Conservation (phyloP, 2,113 vertebrate species). For the Chaetodon auriga region DNA sequence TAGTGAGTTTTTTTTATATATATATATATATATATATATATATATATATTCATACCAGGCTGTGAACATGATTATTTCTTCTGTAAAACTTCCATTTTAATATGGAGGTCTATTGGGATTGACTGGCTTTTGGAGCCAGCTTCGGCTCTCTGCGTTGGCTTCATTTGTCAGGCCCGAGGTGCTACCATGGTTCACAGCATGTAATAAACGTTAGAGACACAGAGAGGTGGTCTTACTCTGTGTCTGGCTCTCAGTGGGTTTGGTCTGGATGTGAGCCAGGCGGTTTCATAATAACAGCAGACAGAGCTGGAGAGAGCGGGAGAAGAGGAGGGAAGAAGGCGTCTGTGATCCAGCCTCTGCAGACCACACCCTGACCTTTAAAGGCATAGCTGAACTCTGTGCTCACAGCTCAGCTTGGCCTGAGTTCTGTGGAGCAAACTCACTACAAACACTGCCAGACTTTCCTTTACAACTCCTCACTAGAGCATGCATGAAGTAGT, state of each 20-base stretch:
- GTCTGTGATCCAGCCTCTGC: neutral
- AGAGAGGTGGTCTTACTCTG: neutral
- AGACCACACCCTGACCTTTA: conserved; percentile 60
- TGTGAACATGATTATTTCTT: no score
- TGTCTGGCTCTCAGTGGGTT: conserved; percentile 31
- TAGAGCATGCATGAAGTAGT: neutral
- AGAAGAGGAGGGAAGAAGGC: neutral
- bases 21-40: no score
- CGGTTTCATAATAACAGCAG: conserved; percentile 65
- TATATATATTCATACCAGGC: no score
- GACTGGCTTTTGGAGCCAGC: no score
- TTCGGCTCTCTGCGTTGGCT: no score
- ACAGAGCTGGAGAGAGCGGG: conserved; percentile 1
- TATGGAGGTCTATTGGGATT: no score
- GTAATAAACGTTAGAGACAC: conserved; percentile 15
- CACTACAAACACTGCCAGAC: conserved; percentile 8
- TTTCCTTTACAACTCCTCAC: conserved; percentile 19
- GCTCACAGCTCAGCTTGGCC: conserved; percentile 27
- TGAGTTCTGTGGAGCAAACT: conserved; percentile 9
- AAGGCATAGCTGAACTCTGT: conserved; percentile 39
- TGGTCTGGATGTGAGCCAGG: conserved; percentile 46
- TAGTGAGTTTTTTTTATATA: no score
- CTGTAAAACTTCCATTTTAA: no score
- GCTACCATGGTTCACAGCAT: conserved; percentile 33
- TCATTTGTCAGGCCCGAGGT: neutral